Base-by-base conservation (phyloP, 1,140 invertebrate species). In the Rhopalosiphum maidis region DNA sequence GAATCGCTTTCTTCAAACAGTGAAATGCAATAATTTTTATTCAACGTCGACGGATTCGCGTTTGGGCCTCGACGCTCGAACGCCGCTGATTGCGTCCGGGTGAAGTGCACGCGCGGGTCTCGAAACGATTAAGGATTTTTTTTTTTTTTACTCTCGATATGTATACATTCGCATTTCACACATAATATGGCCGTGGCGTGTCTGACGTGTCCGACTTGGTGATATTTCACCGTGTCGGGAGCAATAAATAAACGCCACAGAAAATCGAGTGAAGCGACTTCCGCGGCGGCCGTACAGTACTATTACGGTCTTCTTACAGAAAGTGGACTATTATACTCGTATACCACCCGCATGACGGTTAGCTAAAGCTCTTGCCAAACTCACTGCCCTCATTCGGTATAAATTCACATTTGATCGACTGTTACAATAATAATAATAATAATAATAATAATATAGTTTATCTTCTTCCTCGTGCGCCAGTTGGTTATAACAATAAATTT, bases 331-430 rank as follows among this genome's bases (percentile, higher is more conserved):
- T n/a, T 1, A 68, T 30, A 68, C 11, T 51, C 48, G 48, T 51
- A 25, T 55, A 55, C 48, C 37, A 23, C 87, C 87, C 46, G 87
- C 46, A 88, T 88, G 41, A 43, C 9, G 87, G 87, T 88, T 88
- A 51, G 21, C 87, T 15, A n/a, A 88, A 88, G 54, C n/a, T 22
- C 21, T 88, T 88, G 87, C 87, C 87, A 88, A 88, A 35, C 46
- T 88, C 51, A 7, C 60, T n/a, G 60, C 87, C 87, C 48, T 88
- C 87, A 88, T 88, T 88, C 46, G n/a, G 46, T 37, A 21, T 48
- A 22, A 88, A 54, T 88, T 88, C n/a, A n/a, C 22, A 22, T 54
- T 51, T 48, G 87, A 35, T 88, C 25, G 46, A 35, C 46, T 88
- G 48, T 54, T 35, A 54, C 21, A 88, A 68, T 68, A 68, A 68